These are phyloP conservation scores for Limnephilus marmoratus DNA, from an alignment of 2,888 invertebrate species.

Conservation along the genomic window DNA sequence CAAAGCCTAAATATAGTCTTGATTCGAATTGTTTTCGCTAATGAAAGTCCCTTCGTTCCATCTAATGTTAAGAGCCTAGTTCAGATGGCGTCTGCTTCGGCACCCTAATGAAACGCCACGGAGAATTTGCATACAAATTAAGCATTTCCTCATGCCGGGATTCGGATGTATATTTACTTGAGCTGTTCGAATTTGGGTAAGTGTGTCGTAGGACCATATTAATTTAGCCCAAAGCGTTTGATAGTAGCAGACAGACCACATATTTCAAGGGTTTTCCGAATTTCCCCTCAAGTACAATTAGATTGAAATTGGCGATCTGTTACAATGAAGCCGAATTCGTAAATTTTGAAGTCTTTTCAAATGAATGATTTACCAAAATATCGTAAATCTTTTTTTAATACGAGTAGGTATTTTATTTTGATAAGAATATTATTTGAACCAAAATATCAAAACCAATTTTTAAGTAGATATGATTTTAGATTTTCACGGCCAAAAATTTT, in stretches of 20 bases:
- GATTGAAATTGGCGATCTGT: neutral
- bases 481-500: too few relatives aligned
- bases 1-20: conserved; percentile 30
- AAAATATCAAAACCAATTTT: neutral
- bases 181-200: neutral
- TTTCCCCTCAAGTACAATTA: neutral
- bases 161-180: conserved; percentile 8
- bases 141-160: conserved; percentile 25
- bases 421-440: neutral
- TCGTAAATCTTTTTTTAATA: neutral
- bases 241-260: neutral
- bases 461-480: too few relatives aligned
- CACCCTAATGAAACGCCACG: conserved; percentile 42
- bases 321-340: neutral
- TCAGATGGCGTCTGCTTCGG: conserved; percentile 38
- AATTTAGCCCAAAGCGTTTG: neutral
- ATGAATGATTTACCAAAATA: neutral
- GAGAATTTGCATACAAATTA: conserved; percentile 45
- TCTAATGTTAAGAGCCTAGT: conserved; percentile 39
- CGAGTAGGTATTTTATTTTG: neutral
- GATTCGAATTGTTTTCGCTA: conserved; percentile 33
- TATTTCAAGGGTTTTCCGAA: neutral
- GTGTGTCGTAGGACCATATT: neutral
- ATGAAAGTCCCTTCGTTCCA: conserved; percentile 26
- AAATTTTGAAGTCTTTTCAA: too few relatives aligned